Evolutionary conservation across 2,888 invertebrate species (phyloP), one percentile per base, ranked within the genome.

Genomic region (Dryobota labecula): DNA sequence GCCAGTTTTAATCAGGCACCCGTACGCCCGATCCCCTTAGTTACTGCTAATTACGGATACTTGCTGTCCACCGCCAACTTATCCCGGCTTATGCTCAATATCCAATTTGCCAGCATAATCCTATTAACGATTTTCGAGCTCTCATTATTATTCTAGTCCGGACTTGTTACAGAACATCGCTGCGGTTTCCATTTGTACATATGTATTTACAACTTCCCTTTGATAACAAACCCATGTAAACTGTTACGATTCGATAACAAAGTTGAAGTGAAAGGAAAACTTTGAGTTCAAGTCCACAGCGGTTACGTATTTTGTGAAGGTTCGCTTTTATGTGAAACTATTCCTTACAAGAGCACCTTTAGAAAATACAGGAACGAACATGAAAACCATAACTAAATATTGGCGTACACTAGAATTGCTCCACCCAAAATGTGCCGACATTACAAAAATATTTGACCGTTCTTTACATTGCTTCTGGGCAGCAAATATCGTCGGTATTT

Each of bases 11-110:
- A 87, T 87, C 85, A 87, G 83, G 69, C 86, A 83, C 75, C 67
- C 87, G 88, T 84, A 84, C 76, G 79, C 83, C 86, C 89, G 87
- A 92, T 91, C 92, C 92, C 89, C 92, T 92, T 92, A 93, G 92
- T 93, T 94, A 92, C 92, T 94, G 93, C 93, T 95, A 94, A 95
- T 95, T 94, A 95, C 91, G 86, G 90, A 90, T 91, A 92, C 92
- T 93, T 91, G 91, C 91, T 90, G 94, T 93, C 94, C 92, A 93
- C 94, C 92, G 86, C 92, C 84, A 90, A 93, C 93, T 94, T 93
- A 92, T 86, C 86, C 87, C 80, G 90, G 93, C 91, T 94, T 94
- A 93, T 90, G 87, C 87, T 91, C 92, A 90, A 94, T 94, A 94
- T 94, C 94, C 93, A 94, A 94, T 95, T 95, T 93, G 90, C 90